Percentiles rank a stretch among this genome's conserved stretches.
These are phyloP conservation scores for Ceraclea dissimilis DNA, from an alignment of 2,888 invertebrate genomes.

Conservation along the genomic window DNA sequence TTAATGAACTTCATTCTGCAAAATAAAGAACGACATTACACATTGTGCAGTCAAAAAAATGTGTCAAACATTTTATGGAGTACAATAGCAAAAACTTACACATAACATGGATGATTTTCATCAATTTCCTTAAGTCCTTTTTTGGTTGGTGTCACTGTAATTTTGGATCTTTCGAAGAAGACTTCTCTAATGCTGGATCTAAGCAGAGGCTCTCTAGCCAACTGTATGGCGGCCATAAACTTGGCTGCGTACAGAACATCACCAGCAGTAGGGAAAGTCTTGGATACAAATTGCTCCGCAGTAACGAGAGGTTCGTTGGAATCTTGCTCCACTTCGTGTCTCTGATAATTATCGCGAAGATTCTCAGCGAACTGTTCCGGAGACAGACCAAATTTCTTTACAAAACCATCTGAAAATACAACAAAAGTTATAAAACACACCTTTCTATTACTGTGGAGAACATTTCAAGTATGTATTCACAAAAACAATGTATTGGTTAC, in stretches of 20 bases:
- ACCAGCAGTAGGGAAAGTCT: constrained; percentile 60
- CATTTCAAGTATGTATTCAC: not conserved
- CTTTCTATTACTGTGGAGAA: not conserved
- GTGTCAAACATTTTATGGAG: constrained; percentile 6
- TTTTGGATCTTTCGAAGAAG: constrained; percentile 79
- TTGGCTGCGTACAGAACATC: constrained; percentile 86
- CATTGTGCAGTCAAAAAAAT: not conserved
- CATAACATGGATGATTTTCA: constrained; percentile 81
- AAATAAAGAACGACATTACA: constrained; percentile 9
- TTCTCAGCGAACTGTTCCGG: constrained; percentile 97
- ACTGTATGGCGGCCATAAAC: constrained; percentile 90
- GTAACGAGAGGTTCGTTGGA: constrained; percentile 74
- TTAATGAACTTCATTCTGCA: constrained; percentile 78
- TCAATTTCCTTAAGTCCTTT: constrained; percentile 93
- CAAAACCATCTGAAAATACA: constrained; percentile 57
- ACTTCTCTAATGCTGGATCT: constrained; percentile 78
- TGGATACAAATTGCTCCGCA: constrained; percentile 64
- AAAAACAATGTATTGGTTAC: constrained; percentile 36
- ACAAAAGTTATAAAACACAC: not conserved
- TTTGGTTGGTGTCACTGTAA: constrained; percentile 77
- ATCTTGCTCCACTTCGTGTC: constrained; percentile 92
- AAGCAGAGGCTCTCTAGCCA: constrained; percentile 86
- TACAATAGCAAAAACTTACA: constrained; percentile 35
- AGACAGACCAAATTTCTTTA: constrained; percentile 84
- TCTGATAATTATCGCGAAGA: constrained; percentile 88